Conservation (phyloP, 2,888 invertebrate genomes). For the Drosophila tanythrix region DNA sequence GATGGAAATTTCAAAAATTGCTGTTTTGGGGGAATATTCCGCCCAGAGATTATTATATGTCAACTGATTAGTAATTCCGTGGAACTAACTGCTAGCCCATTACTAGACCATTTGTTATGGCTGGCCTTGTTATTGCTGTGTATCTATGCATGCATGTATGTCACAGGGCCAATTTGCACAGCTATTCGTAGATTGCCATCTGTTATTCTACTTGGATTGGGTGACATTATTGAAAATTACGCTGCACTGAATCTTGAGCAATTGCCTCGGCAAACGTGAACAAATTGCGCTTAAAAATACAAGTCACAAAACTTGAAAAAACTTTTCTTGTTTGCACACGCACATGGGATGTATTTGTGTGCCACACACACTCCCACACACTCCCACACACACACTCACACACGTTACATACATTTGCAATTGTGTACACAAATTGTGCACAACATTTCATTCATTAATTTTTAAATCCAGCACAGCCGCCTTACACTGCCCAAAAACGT, state of each 20-base stretch:
- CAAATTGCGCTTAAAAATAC: conserved; percentile 47
- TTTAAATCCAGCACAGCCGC: conserved; percentile 47
- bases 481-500: conserved; percentile 60
- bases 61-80: background rate
- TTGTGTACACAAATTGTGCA: conserved; percentile 40
- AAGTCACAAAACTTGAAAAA: conserved; percentile 40
- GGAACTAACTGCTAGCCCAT: background rate
- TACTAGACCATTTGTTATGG: background rate
- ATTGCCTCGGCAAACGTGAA: conserved; percentile 35
- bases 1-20: background rate
- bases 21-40: background rate
- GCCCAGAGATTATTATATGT: background rate
- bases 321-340: conserved; percentile 17
- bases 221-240: conserved; percentile 20
- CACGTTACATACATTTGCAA: conserved; percentile 17
- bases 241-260: conserved; percentile 5
- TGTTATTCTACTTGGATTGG: conserved; percentile 20
- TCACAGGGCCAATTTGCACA: conserved; percentile 26
- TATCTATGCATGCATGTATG: background rate
- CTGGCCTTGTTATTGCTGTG: conserved; percentile 3
- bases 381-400: background rate
- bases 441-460: conserved; percentile 71
- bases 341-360: background rate
- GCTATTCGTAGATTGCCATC: conserved; percentile 10
- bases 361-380: background rate